These are phyloP conservation scores for Hydrolagus affinis DNA, from an alignment of 2,113 vertebrate species.

Conservation along the genomic window DNA sequence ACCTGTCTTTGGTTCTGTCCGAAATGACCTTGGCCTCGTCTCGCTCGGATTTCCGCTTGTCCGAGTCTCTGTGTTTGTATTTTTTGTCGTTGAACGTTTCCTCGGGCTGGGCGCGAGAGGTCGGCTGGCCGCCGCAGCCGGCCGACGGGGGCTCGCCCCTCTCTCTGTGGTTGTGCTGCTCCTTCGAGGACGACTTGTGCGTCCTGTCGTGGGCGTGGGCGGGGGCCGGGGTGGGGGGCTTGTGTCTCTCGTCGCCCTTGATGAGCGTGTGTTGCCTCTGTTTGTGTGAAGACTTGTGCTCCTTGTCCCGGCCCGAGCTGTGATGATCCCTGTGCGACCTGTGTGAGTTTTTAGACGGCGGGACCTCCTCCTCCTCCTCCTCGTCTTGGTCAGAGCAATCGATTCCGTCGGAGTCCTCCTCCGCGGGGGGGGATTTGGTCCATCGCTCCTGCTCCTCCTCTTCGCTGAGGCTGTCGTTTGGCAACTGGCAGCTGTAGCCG, in stretches of 20 bases:
- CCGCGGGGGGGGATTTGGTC: slow-evolving; percentile 50
- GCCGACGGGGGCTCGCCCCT: slow-evolving; percentile 30
- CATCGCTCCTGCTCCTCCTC: slow-evolving; percentile 52
- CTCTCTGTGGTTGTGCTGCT: slow-evolving; percentile 53
- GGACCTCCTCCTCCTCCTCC: slow-evolving; percentile 63
- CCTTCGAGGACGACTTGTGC: slow-evolving; percentile 49
- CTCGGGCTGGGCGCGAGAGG: slow-evolving; percentile 33
- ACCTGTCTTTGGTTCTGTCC: slow-evolving; percentile 36
- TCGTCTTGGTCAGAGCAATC: slow-evolving; percentile 56
- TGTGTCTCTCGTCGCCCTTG: slow-evolving; percentile 43
- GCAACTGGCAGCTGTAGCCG: slow-evolving; percentile 33
- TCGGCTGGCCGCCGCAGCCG: slow-evolving; percentile 45
- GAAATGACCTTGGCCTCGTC: slow-evolving; percentile 46
- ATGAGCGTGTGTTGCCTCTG: slow-evolving; percentile 47
- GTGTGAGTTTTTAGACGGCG: slow-evolving; percentile 57
- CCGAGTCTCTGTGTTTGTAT: slow-evolving; percentile 50
- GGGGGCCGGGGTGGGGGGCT: slow-evolving; percentile 32
- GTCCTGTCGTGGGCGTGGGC: slow-evolving; percentile 44
- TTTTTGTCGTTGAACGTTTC: slow-evolving; percentile 51
- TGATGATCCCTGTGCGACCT: slow-evolving; percentile 48
- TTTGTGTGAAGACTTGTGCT: slow-evolving; percentile 62
- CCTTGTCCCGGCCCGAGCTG: slow-evolving; percentile 52
- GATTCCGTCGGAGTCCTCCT: slow-evolving; percentile 54
- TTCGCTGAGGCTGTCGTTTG: slow-evolving; percentile 36
- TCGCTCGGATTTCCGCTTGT: slow-evolving; percentile 49